A percentile compares a stretch with the other conserved stretches of the same genome.
Evolutionary conservation across 2,888 invertebrate genomes (phyloP).

Genomic region (Xylocampa areola): DNA sequence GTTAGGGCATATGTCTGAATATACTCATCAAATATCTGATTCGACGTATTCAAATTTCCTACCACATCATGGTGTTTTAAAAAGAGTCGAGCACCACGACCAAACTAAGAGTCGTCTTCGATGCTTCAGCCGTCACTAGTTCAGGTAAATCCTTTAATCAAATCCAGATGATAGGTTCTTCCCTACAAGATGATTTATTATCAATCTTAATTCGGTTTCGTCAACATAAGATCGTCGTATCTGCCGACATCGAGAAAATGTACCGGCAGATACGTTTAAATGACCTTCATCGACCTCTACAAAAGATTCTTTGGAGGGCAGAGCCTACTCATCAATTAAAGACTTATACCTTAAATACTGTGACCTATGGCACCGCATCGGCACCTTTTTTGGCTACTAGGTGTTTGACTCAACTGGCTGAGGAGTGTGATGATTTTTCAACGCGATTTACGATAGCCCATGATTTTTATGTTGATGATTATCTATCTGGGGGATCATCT

Average conservation of each 20-base stretch:
- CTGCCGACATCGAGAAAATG: conserved; percentile 2
- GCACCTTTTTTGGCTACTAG: conserved; percentile 4
- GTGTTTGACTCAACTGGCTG: background rate
- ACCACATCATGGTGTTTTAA: conserved; percentile 4
- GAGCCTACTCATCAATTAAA: background rate
- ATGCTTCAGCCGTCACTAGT: background rate
- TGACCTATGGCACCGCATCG: conserved; percentile 4
- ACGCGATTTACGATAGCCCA: conserved; percentile 2
- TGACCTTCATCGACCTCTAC: background rate
- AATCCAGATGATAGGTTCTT: background rate
- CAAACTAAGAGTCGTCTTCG: conserved; percentile 2
- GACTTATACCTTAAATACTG: too few species aligned
- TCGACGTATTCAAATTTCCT: conserved; percentile 1
- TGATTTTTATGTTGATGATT: conserved; percentile 10
- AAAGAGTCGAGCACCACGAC: conserved; percentile 3
- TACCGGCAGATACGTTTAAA: background rate
- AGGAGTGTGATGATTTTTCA: conserved; percentile 3
- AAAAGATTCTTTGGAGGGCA: conserved; percentile 9
- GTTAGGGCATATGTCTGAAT: conserved; percentile 10
- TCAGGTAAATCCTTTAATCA: conserved; percentile 3
- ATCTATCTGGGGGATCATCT: conserved; percentile 2
- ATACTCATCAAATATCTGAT: background rate
- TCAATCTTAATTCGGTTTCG: too few species aligned
- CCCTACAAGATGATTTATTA: background rate
- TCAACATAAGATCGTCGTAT: conserved; percentile 1